A percentile compares a stretch with the other conserved stretches of the same genome.
These are phyloP conservation scores for Pseudopleuronectes americanus DNA, from an alignment of 2,797 vertebrate genomes.

Conservation along the genomic window DNA sequence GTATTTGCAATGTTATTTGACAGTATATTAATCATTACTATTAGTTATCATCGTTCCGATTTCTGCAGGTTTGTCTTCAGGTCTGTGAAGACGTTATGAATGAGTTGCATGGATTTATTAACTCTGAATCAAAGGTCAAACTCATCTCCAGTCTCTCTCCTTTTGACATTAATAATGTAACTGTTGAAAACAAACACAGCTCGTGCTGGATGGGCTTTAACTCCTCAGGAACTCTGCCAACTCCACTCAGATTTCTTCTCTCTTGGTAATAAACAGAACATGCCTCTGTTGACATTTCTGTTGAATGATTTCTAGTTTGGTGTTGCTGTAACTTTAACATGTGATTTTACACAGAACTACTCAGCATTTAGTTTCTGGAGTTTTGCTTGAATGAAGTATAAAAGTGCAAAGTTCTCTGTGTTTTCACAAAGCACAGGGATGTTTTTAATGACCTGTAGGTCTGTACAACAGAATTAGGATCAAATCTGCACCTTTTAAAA, in stretches of 20 bases:
- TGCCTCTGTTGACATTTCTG: constrained; percentile 15
- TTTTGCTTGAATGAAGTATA: not conserved
- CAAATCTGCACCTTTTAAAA: constrained; percentile 27
- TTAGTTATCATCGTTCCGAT: too few relatives aligned
- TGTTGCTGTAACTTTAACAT: not conserved
- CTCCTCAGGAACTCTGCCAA: not conserved
- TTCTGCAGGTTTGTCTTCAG: too few relatives aligned
- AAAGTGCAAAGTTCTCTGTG: not conserved
- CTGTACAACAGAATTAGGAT: constrained; percentile 4
- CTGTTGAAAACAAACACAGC: not conserved
- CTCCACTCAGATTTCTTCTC: not conserved
- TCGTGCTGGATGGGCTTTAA: constrained; percentile 4
- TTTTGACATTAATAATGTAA: not conserved
- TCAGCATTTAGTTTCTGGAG: not conserved
- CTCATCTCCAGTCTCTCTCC: not conserved
- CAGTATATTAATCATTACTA: too few relatives aligned
- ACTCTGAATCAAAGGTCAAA: constrained; percentile 5
- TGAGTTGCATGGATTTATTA: not conserved
- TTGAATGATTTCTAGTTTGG: not conserved
- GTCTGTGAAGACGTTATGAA: too few relatives aligned
- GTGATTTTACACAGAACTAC: too few relatives aligned
- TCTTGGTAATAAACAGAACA: not conserved
- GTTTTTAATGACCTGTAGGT: not conserved
- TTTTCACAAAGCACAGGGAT: not conserved
- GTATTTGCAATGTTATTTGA: not conserved